Base-by-base conservation (phyloP, 1,140 invertebrate species). In the Cherax quadricarinatus region DNA sequence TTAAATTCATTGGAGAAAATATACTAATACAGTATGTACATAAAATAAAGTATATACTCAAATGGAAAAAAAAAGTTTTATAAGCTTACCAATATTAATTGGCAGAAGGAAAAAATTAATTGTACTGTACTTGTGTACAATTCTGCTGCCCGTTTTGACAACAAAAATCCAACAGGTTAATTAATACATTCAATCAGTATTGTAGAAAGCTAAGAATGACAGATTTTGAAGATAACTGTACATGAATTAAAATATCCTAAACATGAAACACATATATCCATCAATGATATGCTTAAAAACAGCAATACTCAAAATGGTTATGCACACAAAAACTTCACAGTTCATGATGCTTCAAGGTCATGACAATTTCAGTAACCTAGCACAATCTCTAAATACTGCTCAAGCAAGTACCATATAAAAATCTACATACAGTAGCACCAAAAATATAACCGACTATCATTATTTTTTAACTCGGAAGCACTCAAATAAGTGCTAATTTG, bases 21-120 rank as follows among this genome's bases (percentile, higher is more conserved):
- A 83, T 83, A 83, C 81, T 83, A 60, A 51, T 83, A 83, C 81
- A 83, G 57, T 83, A 83, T 83, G 24, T 83, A 83, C 81, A 83
- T 24, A 83, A 30, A 83, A 18, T 18, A 83, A 83, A 60, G 18
- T 83, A 60, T 83, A 24, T 83, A 83, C 18, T 57, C 51, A 83
- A 81, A 48, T 51, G 10, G 18, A 51, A 81, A 57, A 30, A 83
- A n/a, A 75, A 75, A 24, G 30, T 30, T 75, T n/a, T 21, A 75
- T 30, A 75, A n/a, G n/a, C 6, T 75, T 30, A 75, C 70, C 3
- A 30, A 75, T 30, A 75, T 75, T 21, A 21, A 75, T 24, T 75
- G 21, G 21, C 24, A 41, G 30, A 41, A 41, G 30, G 30, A 41
- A 6, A 75, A 75, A 75, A 75, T 4, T 7, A 30, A 75, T 10